Evolutionary conservation across 2,888 invertebrate species (phyloP), one percentile per base, ranked within the genome.

Genomic region (Temnothorax rugatulus): DNA sequence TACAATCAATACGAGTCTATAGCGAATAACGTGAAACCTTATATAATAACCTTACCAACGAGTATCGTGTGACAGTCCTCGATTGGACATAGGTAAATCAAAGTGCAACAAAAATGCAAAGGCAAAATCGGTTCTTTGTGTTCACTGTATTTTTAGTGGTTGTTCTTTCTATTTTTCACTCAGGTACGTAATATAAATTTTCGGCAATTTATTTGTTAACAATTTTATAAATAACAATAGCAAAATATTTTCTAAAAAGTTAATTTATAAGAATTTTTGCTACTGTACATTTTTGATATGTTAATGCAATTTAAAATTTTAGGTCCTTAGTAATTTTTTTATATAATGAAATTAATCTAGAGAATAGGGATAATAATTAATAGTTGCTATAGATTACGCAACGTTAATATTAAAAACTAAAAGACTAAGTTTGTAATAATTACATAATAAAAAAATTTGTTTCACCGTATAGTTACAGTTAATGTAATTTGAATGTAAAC

Each of bases 151-250:
- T 64, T 34, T 15, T 63, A 4, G 29, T 59, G 1, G 1, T 61
- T 8, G 7, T n/a, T 2, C n/a, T 64, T n/a, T 11, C 38, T 13
- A 38, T 21, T 7, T 4, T 64, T 38, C 38, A 64, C 2, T 41
- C 63, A 64, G 15, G 63, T 64, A 64, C 1, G 38, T n/a, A 13
- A 64, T 64, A 2, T n/a, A 61, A 61, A 61, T 64, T 64, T 64
- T 21, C 5, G n/a, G 2, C 11, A 29, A 29, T 29, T 64, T 64
- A 63, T 41, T 64, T 5, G n/a, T 21, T 41, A 63, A 38, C 9
- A 38, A 64, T 13, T 38, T 38, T 38, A 64, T n/a, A 9, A 63
- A 57, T 57, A 4, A 21, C 2, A 29, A 59, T 29, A 15, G 4
- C n/a, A 38, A 63, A n/a, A 41, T 5, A 13, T 64, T n/a, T n/a